Conservation (phyloP, 2,797 vertebrate genomes). For the Typhlichthys eigenmanni region DNA sequence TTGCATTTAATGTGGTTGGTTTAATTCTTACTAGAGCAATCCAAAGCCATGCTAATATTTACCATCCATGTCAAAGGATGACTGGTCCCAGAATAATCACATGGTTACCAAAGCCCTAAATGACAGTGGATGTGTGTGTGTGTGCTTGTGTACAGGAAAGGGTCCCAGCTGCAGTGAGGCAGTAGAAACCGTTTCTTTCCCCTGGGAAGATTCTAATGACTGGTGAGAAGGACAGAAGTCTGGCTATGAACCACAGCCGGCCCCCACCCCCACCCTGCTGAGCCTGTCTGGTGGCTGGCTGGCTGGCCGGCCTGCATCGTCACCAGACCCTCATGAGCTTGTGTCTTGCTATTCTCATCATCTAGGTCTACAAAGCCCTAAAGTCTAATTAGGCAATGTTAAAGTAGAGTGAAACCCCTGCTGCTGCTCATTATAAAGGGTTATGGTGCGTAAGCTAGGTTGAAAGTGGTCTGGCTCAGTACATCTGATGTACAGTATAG, state of each 20-base stretch:
- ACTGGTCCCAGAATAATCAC: no score
- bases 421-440: neutral
- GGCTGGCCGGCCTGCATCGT: slow-evolving; percentile 26
- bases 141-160: slow-evolving; percentile 23
- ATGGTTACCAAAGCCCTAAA: neutral
- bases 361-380: neutral
- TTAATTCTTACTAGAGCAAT: no score
- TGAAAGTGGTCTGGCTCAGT: neutral
- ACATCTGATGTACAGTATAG: neutral
- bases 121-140: slow-evolving; percentile 2
- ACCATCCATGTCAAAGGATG: neutral
- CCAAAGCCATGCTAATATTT: neutral
- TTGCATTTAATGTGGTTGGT: no score
- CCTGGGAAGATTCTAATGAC: slow-evolving; percentile 66
- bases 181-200: slow-evolving; percentile 54
- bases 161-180: slow-evolving; percentile 63
- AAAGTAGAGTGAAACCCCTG: neutral
- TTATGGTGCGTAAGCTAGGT: no score
- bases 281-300: slow-evolving; percentile 4
- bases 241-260: slow-evolving; percentile 28
- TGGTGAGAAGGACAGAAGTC: slow-evolving; percentile 33
- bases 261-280: slow-evolving; percentile 11
- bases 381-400: neutral
- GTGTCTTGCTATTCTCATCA: neutral
- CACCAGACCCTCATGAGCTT: slow-evolving; percentile 9